Base-by-base conservation (phyloP, 2,797 vertebrate species). In the Halcyon leucocephala region DNA sequence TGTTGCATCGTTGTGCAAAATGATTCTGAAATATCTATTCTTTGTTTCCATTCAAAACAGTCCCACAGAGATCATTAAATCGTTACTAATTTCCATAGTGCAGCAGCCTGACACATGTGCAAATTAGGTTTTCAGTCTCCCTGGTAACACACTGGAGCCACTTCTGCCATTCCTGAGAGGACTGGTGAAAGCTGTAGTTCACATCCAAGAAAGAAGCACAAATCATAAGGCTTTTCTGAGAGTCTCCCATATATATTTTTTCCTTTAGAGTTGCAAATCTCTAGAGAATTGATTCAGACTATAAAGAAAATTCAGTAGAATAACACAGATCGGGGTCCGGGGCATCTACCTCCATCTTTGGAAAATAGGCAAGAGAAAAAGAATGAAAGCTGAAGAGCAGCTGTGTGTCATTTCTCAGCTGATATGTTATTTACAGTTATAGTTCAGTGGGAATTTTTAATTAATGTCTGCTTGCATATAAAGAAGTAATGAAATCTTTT, bases 21-120 rank as follows among this genome's bases (percentile, higher is more conserved):
- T 66, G 58, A 9, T 69, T 95, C 61, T 69, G 46, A 57, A 58
- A 12, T 72, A 51, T 42, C 77, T 93, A 3, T 17, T 95, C 42
- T 92, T 72, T 13, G 66, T 93, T 95, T 77, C 90, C 58, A 37
- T 78, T 83, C 73, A 61, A 29, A 31, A 39, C 65, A 90, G 46
- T 90, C 69, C 52, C 54, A 85, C 41, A 24, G 57, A 71, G 61
- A 60, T 91, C 69, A 57, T 93, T 71, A 95, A 91, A 74, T 91
- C 1, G 0, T 78, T 88, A 28, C 65, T 88, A n/a, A 93, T 95
- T 95, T 91, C 77, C 2, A 0, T 39, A 49, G 77, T 31, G 37
- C 60, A 87, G 82, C 61, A 70, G 64, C 41, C 82, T 94, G 61
- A 74, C 92, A 91, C 44, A 3, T 58, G 71, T 94, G 82, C 69